Conservation (phyloP, 53 echinoderm and acorn worm genomes). For the Patiria pectinifera region DNA sequence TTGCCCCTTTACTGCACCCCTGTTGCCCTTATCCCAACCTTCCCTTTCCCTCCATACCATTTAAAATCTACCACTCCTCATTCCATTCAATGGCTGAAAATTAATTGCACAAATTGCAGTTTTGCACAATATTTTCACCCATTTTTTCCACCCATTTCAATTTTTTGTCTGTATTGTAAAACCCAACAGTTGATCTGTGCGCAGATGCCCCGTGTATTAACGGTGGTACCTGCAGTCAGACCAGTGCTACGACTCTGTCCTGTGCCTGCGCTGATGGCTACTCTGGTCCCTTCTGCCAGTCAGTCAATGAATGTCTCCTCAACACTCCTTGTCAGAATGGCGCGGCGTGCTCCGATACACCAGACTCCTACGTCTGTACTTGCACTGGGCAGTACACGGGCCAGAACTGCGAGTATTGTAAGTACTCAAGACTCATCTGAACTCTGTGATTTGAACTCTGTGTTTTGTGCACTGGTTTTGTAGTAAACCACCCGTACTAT, state of each 20-base stretch:
- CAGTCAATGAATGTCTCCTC: slow-evolving; percentile 5
- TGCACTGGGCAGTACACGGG: slow-evolving; percentile 12
- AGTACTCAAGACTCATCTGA: background rate
- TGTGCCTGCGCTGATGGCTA: slow-evolving; percentile 49
- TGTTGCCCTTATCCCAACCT: too few species aligned
- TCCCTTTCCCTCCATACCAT: too few species aligned
- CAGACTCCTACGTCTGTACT: background rate
- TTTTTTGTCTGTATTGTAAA: background rate
- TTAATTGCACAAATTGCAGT: too few species aligned
- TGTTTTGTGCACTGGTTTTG: background rate
- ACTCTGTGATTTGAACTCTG: background rate
- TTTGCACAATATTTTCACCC: too few species aligned
- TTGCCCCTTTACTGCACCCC: too few species aligned
- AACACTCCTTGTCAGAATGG: slow-evolving; percentile 32
- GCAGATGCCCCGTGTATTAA: slow-evolving; percentile 3
- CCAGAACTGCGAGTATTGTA: slow-evolving; percentile 7
- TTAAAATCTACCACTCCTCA: too few species aligned
- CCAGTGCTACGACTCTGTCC: background rate
- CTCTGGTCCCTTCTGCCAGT: slow-evolving; percentile 53
- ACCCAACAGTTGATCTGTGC: slow-evolving; percentile 5
- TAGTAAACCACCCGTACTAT: background rate
- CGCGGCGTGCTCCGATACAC: slow-evolving; percentile 7
- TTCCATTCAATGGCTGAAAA: too few species aligned
- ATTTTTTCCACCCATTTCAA: background rate
- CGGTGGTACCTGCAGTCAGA: slow-evolving; percentile 40